Conservation (phyloP, 2,888 invertebrate genomes). For the Candidula unifasciata region DNA sequence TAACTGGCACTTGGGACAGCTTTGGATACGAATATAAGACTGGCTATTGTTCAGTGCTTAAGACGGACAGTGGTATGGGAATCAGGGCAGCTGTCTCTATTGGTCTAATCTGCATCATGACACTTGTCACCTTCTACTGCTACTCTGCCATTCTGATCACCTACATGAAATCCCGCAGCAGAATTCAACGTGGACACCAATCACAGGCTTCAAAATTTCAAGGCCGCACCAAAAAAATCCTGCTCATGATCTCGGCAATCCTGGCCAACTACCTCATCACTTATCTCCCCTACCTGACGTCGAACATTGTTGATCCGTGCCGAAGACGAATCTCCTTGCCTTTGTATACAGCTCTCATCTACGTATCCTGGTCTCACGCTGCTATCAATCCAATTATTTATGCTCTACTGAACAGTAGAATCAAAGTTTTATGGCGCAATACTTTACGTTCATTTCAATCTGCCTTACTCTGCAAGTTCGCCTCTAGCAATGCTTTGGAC, state of each 20-base stretch:
- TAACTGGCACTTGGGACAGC: constrained; percentile 10
- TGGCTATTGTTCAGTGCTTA: constrained; percentile 40
- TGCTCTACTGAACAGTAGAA: constrained; percentile 26
- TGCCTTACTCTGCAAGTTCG: too few relatives aligned
- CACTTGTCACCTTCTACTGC: constrained; percentile 24
- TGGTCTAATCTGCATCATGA: background rate
- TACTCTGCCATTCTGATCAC: constrained; percentile 27
- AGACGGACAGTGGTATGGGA: background rate
- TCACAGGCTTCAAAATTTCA: background rate
- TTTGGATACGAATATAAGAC: constrained; percentile 24
- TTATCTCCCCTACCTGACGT: constrained; percentile 28
- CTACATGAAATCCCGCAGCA: background rate
- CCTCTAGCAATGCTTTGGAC: too few relatives aligned
- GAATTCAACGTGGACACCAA: background rate
- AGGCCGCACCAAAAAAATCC: background rate
- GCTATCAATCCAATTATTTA: constrained; percentile 46
- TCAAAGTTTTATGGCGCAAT: constrained; percentile 5
- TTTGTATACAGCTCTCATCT: constrained; percentile 25
- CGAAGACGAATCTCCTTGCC: background rate
- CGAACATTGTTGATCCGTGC: constrained; percentile 34
- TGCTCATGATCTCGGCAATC: constrained; percentile 27
- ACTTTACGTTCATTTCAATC: background rate
- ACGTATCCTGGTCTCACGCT: constrained; percentile 40
- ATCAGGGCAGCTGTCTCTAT: background rate
- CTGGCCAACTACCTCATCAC: constrained; percentile 23